Percentiles rank a stretch among this genome's conserved stretches.
Evolutionary conservation across 23 tunicate genomes (phyloP).

Genomic region (Ascidia mentula): DNA sequence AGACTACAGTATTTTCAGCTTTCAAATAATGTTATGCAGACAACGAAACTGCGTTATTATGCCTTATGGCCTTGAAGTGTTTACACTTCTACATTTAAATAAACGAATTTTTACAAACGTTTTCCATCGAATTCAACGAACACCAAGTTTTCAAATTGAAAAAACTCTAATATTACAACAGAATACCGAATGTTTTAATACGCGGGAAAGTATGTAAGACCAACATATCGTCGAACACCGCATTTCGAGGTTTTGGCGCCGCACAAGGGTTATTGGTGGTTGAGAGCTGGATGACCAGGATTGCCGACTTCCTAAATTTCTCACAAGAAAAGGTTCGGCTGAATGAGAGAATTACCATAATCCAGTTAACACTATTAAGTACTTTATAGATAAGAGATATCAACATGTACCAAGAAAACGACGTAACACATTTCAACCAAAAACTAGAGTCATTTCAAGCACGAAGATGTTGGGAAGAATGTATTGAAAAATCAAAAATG

Average conservation of each 20-base stretch:
- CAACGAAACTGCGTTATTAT: too few species aligned
- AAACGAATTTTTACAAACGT: not conserved
- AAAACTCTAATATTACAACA: not conserved
- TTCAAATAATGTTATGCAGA: too few species aligned
- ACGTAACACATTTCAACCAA: constrained; percentile 44
- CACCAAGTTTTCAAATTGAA: too few species aligned
- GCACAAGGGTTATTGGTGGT: constrained; percentile 71
- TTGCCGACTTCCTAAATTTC: constrained; percentile 41
- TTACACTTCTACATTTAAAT: not conserved
- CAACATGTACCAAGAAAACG: constrained; percentile 72
- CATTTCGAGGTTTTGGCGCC: constrained; percentile 91
- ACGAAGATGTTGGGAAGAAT: constrained; percentile 64
- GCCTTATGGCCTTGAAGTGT: too few species aligned
- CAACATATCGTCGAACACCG: constrained; percentile 80
- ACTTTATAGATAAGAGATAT: constrained; percentile 43
- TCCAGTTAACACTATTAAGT: not conserved
- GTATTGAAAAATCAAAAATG: constrained; percentile 24
- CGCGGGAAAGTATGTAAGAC: constrained; percentile 64
- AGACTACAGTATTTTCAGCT: too few species aligned
- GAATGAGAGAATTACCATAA: not conserved
- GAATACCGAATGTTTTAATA: constrained; percentile 51
- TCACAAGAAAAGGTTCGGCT: constrained; percentile 53
- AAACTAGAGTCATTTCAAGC: constrained; percentile 17
- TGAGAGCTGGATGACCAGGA: constrained; percentile 43
- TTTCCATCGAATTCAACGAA: not conserved